Evolutionary conservation across 2,797 vertebrate species (phyloP), one percentile per base, ranked within the genome.

Genomic region (Enteromius mattozi): DNA sequence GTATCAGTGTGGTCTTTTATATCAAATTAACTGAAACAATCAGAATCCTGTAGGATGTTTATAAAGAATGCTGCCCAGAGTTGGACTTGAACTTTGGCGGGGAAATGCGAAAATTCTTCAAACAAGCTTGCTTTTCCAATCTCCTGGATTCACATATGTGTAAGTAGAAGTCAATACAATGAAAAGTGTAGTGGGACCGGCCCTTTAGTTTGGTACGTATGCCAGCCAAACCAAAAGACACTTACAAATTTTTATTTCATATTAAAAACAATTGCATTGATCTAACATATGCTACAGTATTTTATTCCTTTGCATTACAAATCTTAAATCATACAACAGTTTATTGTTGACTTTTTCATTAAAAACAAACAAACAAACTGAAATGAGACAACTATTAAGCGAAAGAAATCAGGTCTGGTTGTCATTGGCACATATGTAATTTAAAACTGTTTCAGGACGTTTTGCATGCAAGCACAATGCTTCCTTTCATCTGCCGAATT

Each of bases 401-500:
- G 6, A 51, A 45, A 49, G 13, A 47, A 84, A 70, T 47, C 51
- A 33, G 37, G 9, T 40, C 66, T 74, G 30, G 27, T 30, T 51
- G 77, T 37, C 77, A 70, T 65, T 49, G 76, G 35, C 42, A 65
- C 27, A 33, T 65, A 42, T 72, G 69, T 80, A 74, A 65, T 72
- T 63, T 74, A 51, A 65, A 69, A 65, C 70, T 59, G 42, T 79
- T 82, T 35, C 68, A 24, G 47, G 45, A 77, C 65, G 17, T 72
- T 81, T 77, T 69, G 33, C 47, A n/a, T 65, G 49, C 49, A 27
- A 59, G 56, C 33, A 24, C 59, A 80, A 19, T n/a, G 17, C 51
- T 86, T 77, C 51, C 63, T 80, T 76, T 82, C 69, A 80, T 85
- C 83, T 85, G 68, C 35, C 10, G 61, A 82, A 68, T 79, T 80